phyloP scores from a whole-genome alignment of 1,140 invertebrate genomes.

The Trichonephila clavata region DNA sequence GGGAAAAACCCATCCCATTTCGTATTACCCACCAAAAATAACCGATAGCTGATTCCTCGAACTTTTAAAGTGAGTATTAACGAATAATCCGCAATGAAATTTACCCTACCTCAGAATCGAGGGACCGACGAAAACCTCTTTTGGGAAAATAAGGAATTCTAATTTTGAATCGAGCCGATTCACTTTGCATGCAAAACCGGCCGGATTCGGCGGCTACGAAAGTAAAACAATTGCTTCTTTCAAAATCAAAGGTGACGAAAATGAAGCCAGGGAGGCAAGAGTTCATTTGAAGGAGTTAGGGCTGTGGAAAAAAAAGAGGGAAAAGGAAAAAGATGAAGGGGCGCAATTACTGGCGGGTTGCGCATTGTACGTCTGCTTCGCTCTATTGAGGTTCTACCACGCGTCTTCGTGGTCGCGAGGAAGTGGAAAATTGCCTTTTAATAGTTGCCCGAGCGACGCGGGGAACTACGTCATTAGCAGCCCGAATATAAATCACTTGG shows the following conservation, averaged over 20 bases:
- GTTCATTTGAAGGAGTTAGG: conserved; percentile 63
- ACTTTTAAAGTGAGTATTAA: conserved; percentile 39
- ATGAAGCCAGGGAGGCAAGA: conserved; percentile 57
- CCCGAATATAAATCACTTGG: conserved; percentile 75
- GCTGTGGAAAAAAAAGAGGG: background rate
- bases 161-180: conserved; percentile 41
- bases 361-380: conserved; percentile 63
- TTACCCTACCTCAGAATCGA: background rate
- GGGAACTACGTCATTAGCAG: conserved; percentile 72
- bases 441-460: conserved; percentile 65
- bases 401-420: conserved; percentile 65
- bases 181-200: conserved; percentile 74
- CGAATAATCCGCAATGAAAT: conserved; percentile 41
- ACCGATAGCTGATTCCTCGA: background rate
- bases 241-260: conserved; percentile 64
- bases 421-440: conserved; percentile 77
- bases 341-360: conserved; percentile 67
- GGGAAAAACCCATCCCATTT: background rate
- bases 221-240: conserved; percentile 67
- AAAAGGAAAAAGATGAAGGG: conserved; percentile 28
- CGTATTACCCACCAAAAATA: background rate
- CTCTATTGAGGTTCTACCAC: conserved; percentile 67
- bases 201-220: background rate
- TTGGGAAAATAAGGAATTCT: conserved; percentile 39
- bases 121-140: background rate